Base-by-base conservation (phyloP, 2,888 invertebrate species). In the Synergus japonicus region DNA sequence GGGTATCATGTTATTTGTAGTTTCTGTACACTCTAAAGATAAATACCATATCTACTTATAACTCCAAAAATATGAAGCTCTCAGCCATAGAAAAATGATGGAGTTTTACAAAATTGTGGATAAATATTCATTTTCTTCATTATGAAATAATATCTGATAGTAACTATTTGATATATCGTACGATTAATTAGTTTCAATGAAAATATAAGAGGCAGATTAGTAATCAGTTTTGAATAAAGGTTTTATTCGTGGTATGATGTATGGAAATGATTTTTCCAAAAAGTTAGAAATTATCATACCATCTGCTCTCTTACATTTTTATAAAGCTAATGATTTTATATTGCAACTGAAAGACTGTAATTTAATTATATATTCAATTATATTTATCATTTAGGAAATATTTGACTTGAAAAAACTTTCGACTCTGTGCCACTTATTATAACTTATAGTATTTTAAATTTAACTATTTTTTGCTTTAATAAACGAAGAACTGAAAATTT, bases 191-290 rank as follows among this genome's bases (percentile, higher is more conserved):
- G 54, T 73, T 54, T 10, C 5, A 41, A 73, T 54, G 73, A 54
- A 73, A 73, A 54, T 58, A 73, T 67, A 67, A 67, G 67, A 67
- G 13, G 22, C 67, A 67, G 67, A 67, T 46, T 44, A 13, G 12
- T 63, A 22, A 12, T 60, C 22, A 12, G 60, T 12, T 60, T 22
- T 22, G 22, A 22, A 60, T 18, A 2, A 18, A n/a, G 22, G 9
- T 22, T 22, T 60, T 60, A 22, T 60, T 60, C 5, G 5, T 12
- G 12, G 29, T 60, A 18, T 60, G 22, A 18, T 4, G 22, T 54
- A 54, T 37, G 18, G 22, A 29, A 63, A 22, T 29, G 10, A 29
- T 12, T 1, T 54, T 54, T 4, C 2, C 22, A 9, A 60, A 10
- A 60, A 9, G 22, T 18, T 0, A 60, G 22, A 60, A 60, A 0